A percentile compares a stretch with the other conserved stretches of the same genome.
phyloP scores from a whole-genome alignment of 2,888 invertebrate genomes.

The Acanthosepion pharaonis region DNA sequence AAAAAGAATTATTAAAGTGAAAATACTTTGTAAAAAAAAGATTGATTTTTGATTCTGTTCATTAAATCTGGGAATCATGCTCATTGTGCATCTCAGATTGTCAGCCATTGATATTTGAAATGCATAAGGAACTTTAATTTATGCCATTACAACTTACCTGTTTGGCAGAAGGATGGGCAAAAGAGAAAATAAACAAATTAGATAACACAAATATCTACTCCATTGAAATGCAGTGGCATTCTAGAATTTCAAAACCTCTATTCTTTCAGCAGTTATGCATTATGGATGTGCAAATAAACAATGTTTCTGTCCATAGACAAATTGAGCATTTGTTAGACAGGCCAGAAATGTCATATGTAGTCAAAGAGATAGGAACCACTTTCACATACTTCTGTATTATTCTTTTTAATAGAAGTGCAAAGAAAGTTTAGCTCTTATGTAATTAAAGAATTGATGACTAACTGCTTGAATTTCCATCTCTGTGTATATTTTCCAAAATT shows the following conservation, averaged over 20 bases:
- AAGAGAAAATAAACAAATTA: not conserved
- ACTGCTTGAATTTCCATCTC: not conserved
- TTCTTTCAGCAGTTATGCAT: not conserved
- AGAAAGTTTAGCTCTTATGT: not conserved
- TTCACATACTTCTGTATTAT: not conserved
- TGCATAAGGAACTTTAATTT: not conserved
- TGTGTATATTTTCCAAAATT: not conserved
- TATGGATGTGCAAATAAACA: slow-evolving; percentile 8
- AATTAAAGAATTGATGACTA: not conserved
- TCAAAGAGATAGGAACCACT: not conserved
- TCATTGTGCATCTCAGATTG: not conserved
- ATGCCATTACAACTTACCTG: not conserved
- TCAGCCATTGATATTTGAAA: not conserved
- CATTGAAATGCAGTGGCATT: not conserved
- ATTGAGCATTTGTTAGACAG: not conserved
- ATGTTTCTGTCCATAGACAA: not conserved
- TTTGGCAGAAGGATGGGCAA: not conserved
- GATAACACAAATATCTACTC: not conserved
- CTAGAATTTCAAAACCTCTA: not conserved
- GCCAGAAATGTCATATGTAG: not conserved
- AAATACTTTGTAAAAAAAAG: not conserved
- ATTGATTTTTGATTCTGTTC: not conserved
- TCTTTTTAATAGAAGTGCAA: not conserved
- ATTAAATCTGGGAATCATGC: not conserved
- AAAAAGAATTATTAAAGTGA: not conserved